Evolutionary conservation across 2,888 invertebrate genomes (phyloP).

Genomic region (Dorcus parallelipipedus): DNA sequence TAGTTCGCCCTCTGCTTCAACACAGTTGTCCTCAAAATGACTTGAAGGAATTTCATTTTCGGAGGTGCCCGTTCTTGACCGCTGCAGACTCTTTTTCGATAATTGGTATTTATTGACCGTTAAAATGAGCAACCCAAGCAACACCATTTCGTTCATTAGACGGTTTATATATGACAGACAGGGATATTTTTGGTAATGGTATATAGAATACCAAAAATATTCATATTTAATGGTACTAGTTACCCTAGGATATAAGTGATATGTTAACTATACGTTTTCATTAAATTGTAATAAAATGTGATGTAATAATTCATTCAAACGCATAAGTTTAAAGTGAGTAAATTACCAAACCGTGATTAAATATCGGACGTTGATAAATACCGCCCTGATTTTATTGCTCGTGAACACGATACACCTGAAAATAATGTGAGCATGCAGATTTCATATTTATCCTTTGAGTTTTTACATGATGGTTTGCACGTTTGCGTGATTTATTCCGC

Average conservation of each 20-base stretch:
- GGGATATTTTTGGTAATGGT: too few relatives aligned
- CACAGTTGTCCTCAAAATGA: slow-evolving; percentile 7
- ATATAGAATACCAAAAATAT: too few relatives aligned
- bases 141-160: too few relatives aligned
- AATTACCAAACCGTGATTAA: slow-evolving; percentile 45
- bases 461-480: slow-evolving; percentile 25
- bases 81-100: slow-evolving; percentile 43
- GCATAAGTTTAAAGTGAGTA: slow-evolving; percentile 30
- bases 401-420: slow-evolving; percentile 37
- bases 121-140: too few relatives aligned
- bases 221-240: too few relatives aligned
- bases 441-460: slow-evolving; percentile 35
- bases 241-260: too few relatives aligned
- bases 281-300: too few relatives aligned
- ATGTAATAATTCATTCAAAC: slow-evolving; percentile 22
- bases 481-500: slow-evolving; percentile 14
- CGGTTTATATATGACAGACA: too few relatives aligned
- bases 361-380: slow-evolving; percentile 45
- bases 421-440: slow-evolving; percentile 39
- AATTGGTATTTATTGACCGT: too few relatives aligned
- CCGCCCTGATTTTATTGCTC: slow-evolving; percentile 40
- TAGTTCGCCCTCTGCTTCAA: slow-evolving; percentile 27
- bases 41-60: slow-evolving; percentile 21
- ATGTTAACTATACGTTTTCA: too few relatives aligned
- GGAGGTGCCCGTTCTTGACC: slow-evolving; percentile 33